Conservation (phyloP, 1,140 invertebrate genomes). For the Pentalonia nigronervosa region DNA sequence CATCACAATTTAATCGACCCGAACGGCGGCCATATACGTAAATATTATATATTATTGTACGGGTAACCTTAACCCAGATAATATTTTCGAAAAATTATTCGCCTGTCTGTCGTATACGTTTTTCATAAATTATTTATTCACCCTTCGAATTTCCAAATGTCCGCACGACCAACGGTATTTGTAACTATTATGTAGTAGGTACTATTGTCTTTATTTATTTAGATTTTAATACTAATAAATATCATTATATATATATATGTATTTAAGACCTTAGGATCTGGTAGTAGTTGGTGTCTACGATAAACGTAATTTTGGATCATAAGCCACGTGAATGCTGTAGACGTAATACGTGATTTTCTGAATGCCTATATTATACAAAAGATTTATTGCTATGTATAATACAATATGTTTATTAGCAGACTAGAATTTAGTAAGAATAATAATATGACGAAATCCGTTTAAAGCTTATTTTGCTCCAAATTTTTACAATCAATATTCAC, state of each 20-base stretch:
- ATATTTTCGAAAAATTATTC: background rate
- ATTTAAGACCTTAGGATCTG: background rate
- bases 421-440: background rate
- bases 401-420: background rate
- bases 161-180: background rate
- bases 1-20: slow-evolving; percentile 29
- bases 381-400: background rate
- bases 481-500: background rate
- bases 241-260: too few species aligned
- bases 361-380: background rate
- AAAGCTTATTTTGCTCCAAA: background rate
- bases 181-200: background rate
- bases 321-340: background rate
- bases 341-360: background rate
- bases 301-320: background rate
- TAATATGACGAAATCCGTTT: background rate
- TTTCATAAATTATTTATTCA: background rate
- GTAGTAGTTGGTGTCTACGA: background rate
- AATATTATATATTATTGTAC: background rate
- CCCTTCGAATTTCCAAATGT: background rate
- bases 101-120: background rate
- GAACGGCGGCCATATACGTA: background rate
- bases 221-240: background rate
- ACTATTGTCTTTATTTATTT: background rate
- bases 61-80: slow-evolving; percentile 5